These are phyloP conservation scores for Natrix natrix DNA, from an alignment of 2,797 vertebrate genomes.

Conservation along the genomic window DNA sequence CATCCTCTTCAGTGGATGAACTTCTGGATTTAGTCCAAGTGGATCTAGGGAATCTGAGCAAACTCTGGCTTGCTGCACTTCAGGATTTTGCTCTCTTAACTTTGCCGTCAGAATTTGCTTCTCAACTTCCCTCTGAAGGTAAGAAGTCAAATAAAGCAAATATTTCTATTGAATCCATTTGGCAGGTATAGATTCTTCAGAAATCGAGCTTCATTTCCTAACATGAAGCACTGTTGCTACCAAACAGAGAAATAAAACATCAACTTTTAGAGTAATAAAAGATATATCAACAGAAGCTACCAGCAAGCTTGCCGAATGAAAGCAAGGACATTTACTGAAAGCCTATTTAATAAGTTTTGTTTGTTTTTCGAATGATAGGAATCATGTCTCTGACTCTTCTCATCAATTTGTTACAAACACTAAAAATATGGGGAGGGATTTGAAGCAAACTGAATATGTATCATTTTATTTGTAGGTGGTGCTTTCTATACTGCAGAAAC, in stretches of 20 bases:
- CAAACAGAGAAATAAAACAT: not conserved
- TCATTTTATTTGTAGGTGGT: slow-evolving; percentile 75
- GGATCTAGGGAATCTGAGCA: slow-evolving; percentile 83
- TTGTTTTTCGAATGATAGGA: not conserved
- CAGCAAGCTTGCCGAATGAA: not conserved
- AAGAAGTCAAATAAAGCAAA: slow-evolving; percentile 40
- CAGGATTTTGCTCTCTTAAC: slow-evolving; percentile 88
- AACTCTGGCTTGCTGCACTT: slow-evolving; percentile 88
- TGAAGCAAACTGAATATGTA: slow-evolving; percentile 19
- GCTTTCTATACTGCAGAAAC: slow-evolving; percentile 90
- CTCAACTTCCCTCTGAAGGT: slow-evolving; percentile 83
- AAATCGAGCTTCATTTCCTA: not conserved
- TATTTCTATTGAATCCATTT: not conserved
- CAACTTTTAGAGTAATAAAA: not conserved
- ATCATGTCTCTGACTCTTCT: not conserved
- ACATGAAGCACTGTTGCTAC: not conserved
- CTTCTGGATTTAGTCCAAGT: slow-evolving; percentile 83
- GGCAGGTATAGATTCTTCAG: not conserved
- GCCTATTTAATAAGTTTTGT: not conserved
- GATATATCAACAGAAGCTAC: not conserved
- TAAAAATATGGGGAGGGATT: not conserved
- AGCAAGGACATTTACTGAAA: not conserved
- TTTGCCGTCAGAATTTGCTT: slow-evolving; percentile 78
- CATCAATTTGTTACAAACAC: not conserved
- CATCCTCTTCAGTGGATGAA: slow-evolving; percentile 56